Base-by-base conservation (phyloP, 2,888 invertebrate species). In the Neoaliturus tenellus region DNA sequence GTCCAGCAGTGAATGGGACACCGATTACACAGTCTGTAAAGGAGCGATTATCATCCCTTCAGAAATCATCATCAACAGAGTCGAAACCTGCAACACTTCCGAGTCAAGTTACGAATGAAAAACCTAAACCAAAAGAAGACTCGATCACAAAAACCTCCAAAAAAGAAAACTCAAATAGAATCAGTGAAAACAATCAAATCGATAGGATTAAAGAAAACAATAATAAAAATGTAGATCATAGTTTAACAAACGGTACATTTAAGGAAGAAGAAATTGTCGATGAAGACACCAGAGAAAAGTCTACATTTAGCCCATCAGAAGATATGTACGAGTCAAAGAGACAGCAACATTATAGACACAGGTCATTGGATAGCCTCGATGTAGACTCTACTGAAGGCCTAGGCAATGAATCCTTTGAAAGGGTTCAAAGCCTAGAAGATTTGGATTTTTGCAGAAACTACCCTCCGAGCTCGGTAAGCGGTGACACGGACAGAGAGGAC, bases 401-500 rank as follows among this genome's bases (percentile, higher is more conserved):
- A 28, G 82, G 85, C 20, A 85, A 89, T 0, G 91, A 93, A 39
- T 93, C 93, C 6, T 93, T 94, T 87, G 94, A 94, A 87, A 92
- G 94, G 86, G 93, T 94, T 80, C 93, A 94, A 90, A 93, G 93
- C 88, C 90, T 94, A 85, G 94, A 94, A 90, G 94, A 93, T 87
- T 92, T 94, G 67, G 91, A 92, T 86, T 92, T 91, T 83, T 89
- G 89, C 86, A 92, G 90, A 48, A 91, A 92, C 87, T 92, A 92
- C 86, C 91, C 92, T 6, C 90, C 92, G 3, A 92, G 92, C 6
- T 91, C 91, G 12, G 86, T 89, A 82, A 89, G 92, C 84, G 93
- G 92, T 85, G 93, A 94, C 87, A 94, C 93, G 62, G 95, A 95
- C 90, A 93, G 94, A 55, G 96, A 96, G 90, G 96, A 96, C 89